Evolutionary conservation across 2,888 invertebrate genomes (phyloP).

Genomic region (Aradus depressus): DNA sequence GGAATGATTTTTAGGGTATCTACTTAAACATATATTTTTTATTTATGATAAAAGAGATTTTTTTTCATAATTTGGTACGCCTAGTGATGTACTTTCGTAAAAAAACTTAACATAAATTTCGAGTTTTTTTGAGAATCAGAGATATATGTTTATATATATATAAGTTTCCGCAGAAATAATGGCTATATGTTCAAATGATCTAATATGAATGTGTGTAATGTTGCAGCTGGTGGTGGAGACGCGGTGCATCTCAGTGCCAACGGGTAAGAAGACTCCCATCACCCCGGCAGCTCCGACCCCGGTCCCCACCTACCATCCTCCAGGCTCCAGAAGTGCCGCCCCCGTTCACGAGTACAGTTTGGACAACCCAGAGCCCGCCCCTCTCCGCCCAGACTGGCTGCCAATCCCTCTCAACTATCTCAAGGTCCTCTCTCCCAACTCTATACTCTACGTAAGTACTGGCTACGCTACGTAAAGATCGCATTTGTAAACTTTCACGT

Average conservation of each 20-base stretch:
- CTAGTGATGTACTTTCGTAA: no score
- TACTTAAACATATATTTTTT: no score
- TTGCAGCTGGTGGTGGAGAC: conserved; percentile 15
- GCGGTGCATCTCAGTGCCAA: conserved; percentile 30
- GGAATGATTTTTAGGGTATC: no score
- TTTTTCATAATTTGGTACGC: no score
- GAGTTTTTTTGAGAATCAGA: no score
- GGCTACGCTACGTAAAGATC: neutral
- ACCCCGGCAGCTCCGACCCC: conserved; percentile 32
- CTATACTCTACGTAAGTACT: conserved; percentile 30
- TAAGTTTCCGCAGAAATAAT: no score
- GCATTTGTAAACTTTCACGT: no score
- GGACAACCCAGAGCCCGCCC: conserved; percentile 32
- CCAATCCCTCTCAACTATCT: conserved; percentile 29
- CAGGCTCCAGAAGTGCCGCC: conserved; percentile 26
- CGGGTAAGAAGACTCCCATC: conserved; percentile 31
- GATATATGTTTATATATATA: no score
- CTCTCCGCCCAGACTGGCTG: conserved; percentile 31
- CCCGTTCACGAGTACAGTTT: conserved; percentile 32
- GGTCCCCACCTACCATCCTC: conserved; percentile 23
- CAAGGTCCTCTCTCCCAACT: conserved; percentile 28
- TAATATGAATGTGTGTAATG: no score
- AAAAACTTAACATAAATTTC: no score
- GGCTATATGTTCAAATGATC: no score
- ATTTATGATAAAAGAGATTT: no score